Conservation (phyloP, 2,797 vertebrate species). For the Microctenopoma stevenorrisi region DNA sequence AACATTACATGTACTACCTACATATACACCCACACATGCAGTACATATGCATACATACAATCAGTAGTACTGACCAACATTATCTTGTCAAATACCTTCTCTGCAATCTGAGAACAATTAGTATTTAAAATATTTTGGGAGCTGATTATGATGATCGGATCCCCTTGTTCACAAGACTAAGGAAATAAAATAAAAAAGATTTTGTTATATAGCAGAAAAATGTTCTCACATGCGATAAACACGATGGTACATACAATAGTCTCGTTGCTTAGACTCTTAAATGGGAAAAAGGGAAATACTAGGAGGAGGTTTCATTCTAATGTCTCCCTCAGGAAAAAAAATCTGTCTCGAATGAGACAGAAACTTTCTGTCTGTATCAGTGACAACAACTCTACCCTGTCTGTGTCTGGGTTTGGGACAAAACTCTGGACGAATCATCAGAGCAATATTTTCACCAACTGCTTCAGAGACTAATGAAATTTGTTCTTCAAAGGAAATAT, state of each 20-base stretch:
- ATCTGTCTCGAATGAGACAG: conserved; percentile 37
- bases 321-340: conserved; percentile 20
- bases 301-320: conserved; percentile 48
- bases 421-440: conserved; percentile 32
- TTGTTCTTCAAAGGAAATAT: conserved; percentile 32
- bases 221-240: background rate
- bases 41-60: background rate
- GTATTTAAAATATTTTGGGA: background rate
- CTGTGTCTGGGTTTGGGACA: conserved; percentile 32
- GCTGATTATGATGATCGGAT: background rate
- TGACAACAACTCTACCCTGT: conserved; percentile 39
- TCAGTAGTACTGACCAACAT: background rate
- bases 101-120: background rate
- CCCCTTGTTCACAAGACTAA: conserved; percentile 5
- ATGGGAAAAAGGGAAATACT: background rate
- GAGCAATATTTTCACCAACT: conserved; percentile 15
- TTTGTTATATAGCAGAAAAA: too few relatives aligned
- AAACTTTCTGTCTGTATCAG: conserved; percentile 37
- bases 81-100: background rate
- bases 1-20: background rate
- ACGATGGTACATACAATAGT: background rate
- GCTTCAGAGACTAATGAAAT: conserved; percentile 41
- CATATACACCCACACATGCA: background rate
- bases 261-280: too few relatives aligned
- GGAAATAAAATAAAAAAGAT: background rate